These are phyloP conservation scores for Trematocara marginatum DNA, from an alignment of 2,113 vertebrate genomes.

Conservation along the genomic window DNA sequence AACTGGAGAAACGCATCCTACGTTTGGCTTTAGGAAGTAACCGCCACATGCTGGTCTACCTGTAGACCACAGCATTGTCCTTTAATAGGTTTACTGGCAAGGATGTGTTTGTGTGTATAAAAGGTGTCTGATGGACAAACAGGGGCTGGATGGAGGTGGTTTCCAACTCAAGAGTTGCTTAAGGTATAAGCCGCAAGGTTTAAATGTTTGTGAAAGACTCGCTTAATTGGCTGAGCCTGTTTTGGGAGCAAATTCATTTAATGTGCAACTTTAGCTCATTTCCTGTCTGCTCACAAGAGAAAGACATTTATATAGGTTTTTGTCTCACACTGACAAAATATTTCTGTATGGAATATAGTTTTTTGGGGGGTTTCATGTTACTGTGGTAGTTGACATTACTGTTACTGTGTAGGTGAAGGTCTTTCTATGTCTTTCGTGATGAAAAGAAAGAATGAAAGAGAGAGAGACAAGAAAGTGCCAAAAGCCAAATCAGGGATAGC, in stretches of 20 bases:
- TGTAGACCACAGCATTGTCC: background rate
- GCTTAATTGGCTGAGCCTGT: background rate
- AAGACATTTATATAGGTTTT: background rate
- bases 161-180: background rate
- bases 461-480: background rate
- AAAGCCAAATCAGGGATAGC: background rate
- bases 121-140: background rate
- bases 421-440: background rate
- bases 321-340: background rate
- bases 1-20: background rate
- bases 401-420: background rate
- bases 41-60: background rate
- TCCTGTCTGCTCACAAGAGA: background rate
- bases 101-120: background rate
- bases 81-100: background rate
- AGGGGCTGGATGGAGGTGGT: background rate
- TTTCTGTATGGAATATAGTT: background rate
- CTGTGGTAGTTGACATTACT: background rate
- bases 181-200: background rate
- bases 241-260: background rate
- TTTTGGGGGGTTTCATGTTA: background rate
- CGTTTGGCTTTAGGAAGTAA: background rate
- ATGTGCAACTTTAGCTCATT: background rate
- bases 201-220: background rate
- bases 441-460: background rate